Conservation (phyloP, 2,113 vertebrate genomes). For the Dasyprocta punctata region DNA sequence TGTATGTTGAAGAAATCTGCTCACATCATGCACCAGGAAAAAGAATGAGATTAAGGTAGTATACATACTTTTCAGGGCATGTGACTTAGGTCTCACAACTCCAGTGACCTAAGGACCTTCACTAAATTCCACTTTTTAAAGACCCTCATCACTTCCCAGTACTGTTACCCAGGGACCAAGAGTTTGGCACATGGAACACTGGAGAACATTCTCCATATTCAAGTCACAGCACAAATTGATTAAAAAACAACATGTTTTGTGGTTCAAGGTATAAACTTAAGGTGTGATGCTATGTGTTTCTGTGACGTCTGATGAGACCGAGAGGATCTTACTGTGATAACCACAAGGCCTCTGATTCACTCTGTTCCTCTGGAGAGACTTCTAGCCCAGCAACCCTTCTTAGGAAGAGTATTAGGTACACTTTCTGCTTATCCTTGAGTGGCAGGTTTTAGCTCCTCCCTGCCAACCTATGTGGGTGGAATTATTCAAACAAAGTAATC, state of each 20-base stretch:
- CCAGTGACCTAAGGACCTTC: not conserved
- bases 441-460: not conserved
- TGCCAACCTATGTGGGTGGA: not conserved
- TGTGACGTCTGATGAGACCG: not conserved
- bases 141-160: fast-evolving
- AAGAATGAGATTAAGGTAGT: not conserved
- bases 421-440: not conserved
- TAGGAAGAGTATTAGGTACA: no score
- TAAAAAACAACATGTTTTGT: not conserved
- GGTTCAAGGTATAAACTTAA: not conserved
- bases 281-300: not conserved
- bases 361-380: not conserved
- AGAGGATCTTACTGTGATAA: not conserved
- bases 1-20: not conserved
- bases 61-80: not conserved
- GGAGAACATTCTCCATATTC: not conserved
- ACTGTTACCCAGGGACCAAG: not conserved
- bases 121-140: no score
- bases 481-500: not conserved
- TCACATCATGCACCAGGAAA: not conserved
- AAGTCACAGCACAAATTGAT: not conserved
- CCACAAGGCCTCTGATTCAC: not conserved
- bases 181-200: not conserved
- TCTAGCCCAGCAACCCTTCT: not conserved
- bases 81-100: not conserved